Conservation (phyloP, 2,113 vertebrate species). For the Brachyhypopomus occidentalis region DNA sequence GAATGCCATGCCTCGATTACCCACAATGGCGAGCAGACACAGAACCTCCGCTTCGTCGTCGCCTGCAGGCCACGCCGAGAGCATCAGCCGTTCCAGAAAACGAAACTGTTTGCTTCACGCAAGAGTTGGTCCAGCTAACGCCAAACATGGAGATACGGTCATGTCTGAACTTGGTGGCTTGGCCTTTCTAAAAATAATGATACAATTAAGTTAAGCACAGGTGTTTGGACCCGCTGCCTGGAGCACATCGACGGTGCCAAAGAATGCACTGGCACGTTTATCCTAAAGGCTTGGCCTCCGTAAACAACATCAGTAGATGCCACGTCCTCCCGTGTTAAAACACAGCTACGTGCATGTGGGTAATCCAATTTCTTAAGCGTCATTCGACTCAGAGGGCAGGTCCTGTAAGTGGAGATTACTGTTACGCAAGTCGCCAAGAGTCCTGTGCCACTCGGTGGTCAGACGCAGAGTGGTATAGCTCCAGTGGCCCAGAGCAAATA, state of each 20-base stretch:
- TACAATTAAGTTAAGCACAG: slow-evolving; percentile 44
- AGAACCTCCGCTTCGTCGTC: neutral
- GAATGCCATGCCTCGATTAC: slow-evolving; percentile 18
- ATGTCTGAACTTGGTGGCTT: neutral
- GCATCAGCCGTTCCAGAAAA: neutral
- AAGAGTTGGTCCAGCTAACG: slow-evolving; percentile 10
- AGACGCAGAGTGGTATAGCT: neutral
- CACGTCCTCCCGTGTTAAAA: slow-evolving; percentile 19
- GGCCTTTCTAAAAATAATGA: slow-evolving; percentile 31
- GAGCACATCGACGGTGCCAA: slow-evolving; percentile 9
- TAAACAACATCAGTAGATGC: slow-evolving; percentile 36
- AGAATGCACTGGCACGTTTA: slow-evolving; percentile 35
- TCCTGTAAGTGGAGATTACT: slow-evolving; percentile 13
- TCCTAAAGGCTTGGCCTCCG: slow-evolving; percentile 14
- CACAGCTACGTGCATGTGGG: slow-evolving; percentile 5
- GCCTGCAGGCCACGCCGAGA: neutral
- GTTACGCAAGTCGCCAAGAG: slow-evolving; percentile 6
- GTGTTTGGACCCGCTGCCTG: slow-evolving; percentile 14
- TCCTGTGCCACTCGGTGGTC: slow-evolving; percentile 1
- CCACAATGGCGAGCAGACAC: slow-evolving; percentile 35
- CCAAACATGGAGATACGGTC: slow-evolving; percentile 31
- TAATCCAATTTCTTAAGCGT: slow-evolving; percentile 32
- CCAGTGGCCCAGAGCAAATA: slow-evolving; percentile 10
- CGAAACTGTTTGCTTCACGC: slow-evolving; percentile 1
- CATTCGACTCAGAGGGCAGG: slow-evolving; percentile 11